Evolutionary conservation across 2,888 invertebrate genomes (phyloP).

Genomic region (Philonicus albiceps): DNA sequence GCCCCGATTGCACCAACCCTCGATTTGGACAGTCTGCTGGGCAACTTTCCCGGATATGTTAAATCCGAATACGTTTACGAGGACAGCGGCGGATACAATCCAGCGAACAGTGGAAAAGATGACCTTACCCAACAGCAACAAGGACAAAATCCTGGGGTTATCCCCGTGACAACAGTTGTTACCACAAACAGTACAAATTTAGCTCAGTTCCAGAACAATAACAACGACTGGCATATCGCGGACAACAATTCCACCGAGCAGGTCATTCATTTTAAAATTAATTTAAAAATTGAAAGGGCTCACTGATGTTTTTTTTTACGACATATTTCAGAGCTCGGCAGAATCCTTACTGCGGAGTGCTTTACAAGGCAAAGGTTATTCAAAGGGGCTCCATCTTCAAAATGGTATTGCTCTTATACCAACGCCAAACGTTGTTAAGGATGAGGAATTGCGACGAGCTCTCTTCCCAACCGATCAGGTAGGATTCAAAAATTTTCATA

Average conservation of each 20-base stretch:
- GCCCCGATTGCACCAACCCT: slow-evolving; percentile 68
- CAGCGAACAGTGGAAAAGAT: slow-evolving; percentile 69
- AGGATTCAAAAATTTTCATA: not conserved
- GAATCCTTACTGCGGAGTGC: slow-evolving; percentile 84
- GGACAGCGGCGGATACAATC: slow-evolving; percentile 78
- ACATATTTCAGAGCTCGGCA: slow-evolving; percentile 62
- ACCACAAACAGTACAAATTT: slow-evolving; percentile 63
- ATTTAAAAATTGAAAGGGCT: not conserved
- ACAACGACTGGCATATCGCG: slow-evolving; percentile 83
- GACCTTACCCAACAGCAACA: slow-evolving; percentile 54
- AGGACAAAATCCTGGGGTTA: slow-evolving; percentile 51
- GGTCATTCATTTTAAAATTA: slow-evolving; percentile 49
- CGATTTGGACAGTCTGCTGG: slow-evolving; percentile 83
- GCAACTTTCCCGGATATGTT: slow-evolving; percentile 73
- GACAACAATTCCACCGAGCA: slow-evolving; percentile 72
- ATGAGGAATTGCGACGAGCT: slow-evolving; percentile 68
- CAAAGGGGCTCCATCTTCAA: slow-evolving; percentile 61
- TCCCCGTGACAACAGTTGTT: slow-evolving; percentile 53
- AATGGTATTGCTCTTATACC: slow-evolving; percentile 59
- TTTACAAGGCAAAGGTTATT: slow-evolving; percentile 78
- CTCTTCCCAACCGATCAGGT: slow-evolving; percentile 65
- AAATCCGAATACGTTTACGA: slow-evolving; percentile 81
- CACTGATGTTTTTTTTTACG: not conserved
- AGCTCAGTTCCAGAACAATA: slow-evolving; percentile 72
- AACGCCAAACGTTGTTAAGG: slow-evolving; percentile 64